Percentiles rank a stretch among this genome's conserved stretches.
These are phyloP conservation scores for Hedychridium roseum DNA, from an alignment of 2,888 invertebrate genomes.

Conservation along the genomic window DNA sequence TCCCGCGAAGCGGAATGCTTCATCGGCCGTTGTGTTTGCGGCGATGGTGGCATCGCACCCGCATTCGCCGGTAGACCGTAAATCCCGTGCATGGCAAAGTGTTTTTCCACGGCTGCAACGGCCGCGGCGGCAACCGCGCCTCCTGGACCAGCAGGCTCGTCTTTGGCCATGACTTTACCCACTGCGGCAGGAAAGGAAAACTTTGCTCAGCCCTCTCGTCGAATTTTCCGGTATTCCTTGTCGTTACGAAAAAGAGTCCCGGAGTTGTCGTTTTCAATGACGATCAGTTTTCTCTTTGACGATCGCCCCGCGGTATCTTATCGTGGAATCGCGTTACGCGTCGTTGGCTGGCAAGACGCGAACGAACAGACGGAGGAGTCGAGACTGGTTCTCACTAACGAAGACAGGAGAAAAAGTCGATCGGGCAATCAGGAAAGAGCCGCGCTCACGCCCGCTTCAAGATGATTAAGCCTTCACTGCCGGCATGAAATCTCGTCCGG, in stretches of 20 bases:
- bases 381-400: constrained; percentile 28
- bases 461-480: constrained; percentile 29
- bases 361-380: constrained; percentile 30
- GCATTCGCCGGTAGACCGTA: constrained; percentile 56
- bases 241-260: too few species aligned
- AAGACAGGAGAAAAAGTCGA: constrained; percentile 13
- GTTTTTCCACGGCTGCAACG: constrained; percentile 57
- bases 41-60: constrained; percentile 59
- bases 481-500: constrained; percentile 19
- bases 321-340: constrained; percentile 37
- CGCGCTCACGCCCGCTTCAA: constrained; percentile 19
- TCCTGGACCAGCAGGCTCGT: constrained; percentile 50
- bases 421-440: constrained; percentile 33
- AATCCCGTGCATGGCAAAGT: constrained; percentile 59
- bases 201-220: too few species aligned
- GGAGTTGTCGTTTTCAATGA: constrained; percentile 26
- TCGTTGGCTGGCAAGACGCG: constrained; percentile 28
- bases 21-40: constrained; percentile 59
- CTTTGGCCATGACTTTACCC: constrained; percentile 57
- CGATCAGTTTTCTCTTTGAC: constrained; percentile 18
- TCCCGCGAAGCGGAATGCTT: constrained; percentile 56
- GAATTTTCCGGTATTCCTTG: too few species aligned
- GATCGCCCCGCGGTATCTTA: constrained; percentile 21
- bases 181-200: too few species aligned
- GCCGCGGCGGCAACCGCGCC: constrained; percentile 53